Percentiles rank a stretch among this genome's conserved stretches.
phyloP scores from a whole-genome alignment of 2,888 invertebrate genomes.

The Monoplex corrugatus region DNA sequence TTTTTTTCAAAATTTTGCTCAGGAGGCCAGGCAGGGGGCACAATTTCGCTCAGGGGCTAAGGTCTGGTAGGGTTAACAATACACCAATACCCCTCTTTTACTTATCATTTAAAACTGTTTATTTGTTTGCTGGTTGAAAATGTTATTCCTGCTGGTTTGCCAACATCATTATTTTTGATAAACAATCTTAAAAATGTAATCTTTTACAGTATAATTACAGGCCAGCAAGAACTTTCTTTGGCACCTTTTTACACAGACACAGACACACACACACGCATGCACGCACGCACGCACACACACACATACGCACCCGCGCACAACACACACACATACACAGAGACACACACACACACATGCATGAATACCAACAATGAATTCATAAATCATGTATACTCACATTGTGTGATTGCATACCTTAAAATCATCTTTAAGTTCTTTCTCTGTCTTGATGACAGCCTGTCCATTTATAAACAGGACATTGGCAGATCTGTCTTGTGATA shows the following conservation, averaged over 20 bases:
- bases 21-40: too few species aligned
- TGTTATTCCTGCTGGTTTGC: too few species aligned
- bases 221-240: too few species aligned
- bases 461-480: slow-evolving; percentile 52
- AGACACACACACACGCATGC: slow-evolving; percentile 23
- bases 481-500: slow-evolving; percentile 38
- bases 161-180: too few species aligned
- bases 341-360: neutral
- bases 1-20: too few species aligned
- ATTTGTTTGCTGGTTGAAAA: too few species aligned
- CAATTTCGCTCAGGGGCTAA: too few species aligned
- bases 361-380: neutral
- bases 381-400: neutral
- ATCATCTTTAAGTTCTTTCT: slow-evolving; percentile 46
- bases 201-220: too few species aligned
- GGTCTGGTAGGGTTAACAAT: too few species aligned
- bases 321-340: neutral
- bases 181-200: too few species aligned
- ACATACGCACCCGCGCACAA: neutral
- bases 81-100: too few species aligned
- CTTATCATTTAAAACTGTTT: too few species aligned
- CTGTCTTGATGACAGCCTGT: slow-evolving; percentile 41
- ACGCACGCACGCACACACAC: neutral
- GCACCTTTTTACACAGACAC: slow-evolving; percentile 16
- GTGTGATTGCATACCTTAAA: neutral